Percentiles rank a stretch among this genome's conserved stretches.
phyloP scores from a whole-genome alignment of 2,113 vertebrate species.

The Neolamprologus toae region DNA sequence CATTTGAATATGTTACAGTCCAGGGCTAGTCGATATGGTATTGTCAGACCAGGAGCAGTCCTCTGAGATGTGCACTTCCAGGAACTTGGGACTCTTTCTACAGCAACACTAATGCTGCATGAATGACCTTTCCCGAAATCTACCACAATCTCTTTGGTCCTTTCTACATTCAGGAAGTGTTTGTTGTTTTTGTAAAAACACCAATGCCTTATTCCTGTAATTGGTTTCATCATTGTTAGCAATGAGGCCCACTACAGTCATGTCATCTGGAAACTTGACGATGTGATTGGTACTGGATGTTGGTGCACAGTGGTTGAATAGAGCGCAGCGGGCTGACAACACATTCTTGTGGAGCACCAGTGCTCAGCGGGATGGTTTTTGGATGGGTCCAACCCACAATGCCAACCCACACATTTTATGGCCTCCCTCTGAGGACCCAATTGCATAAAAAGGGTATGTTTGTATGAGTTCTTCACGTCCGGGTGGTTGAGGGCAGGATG shows the following conservation, averaged over 20 bases:
- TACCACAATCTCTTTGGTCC: background rate
- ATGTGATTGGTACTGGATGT: background rate
- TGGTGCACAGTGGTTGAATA: background rate
- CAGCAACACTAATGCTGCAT: background rate
- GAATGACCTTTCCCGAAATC: background rate
- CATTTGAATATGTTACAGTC: background rate
- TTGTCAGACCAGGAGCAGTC: background rate
- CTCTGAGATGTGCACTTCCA: accelerated
- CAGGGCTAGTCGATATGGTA: background rate
- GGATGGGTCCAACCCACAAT: background rate
- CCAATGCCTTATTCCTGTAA: background rate
- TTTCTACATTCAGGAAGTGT: background rate
- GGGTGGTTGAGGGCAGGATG: background rate
- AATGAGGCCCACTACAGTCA: background rate
- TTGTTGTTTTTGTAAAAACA: background rate
- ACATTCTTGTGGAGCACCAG: background rate
- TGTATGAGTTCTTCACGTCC: accelerated
- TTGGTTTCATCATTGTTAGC: background rate
- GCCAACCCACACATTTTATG: background rate
- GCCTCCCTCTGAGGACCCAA: background rate
- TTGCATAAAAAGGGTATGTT: accelerated
- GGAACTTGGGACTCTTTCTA: background rate
- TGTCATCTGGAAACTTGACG: background rate
- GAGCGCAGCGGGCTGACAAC: accelerated
- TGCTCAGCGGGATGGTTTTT: background rate